Base-by-base conservation (phyloP, 2,888 invertebrate genomes). In the Napeogenes sylphis region DNA sequence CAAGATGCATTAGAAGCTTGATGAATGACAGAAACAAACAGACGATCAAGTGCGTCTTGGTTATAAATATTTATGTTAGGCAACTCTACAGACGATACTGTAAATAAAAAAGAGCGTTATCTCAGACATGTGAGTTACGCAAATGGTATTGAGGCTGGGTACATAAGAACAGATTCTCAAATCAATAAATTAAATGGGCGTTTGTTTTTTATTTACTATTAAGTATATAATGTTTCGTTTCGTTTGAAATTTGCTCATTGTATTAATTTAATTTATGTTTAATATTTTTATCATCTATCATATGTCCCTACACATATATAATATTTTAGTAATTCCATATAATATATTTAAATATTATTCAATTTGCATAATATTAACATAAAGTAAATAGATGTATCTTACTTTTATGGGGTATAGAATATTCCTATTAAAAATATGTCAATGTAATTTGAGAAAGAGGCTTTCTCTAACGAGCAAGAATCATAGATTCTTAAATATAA, bases 1-100 rank as follows among this genome's bases (percentile, higher is more conserved):
- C 67, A 74, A 77, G 79, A 80, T 78, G 74, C 72, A 77, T 68
- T 66, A 71, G 75, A 73, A 70, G 69, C 71, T 71, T 77, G 87
- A 81, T 87, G 90, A 90, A 82, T 86, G 90, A 90, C 87, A 90
- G 85, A 85, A 82, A 83, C 90, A 90, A 90, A 90, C 89, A 89
- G 77, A 82, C 79, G 80, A 84, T 83, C 88, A 85, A 90, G 85
- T 84, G 84, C 76, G 80, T 83, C 74, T 70, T 74, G 69, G 77
- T 83, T 90, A 89, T 90, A 90, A 90, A 90, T 90, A 90, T 90
- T 90, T 90, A 90, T 84, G 82, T 87, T 86, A 85, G 82, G 85
- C 84, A 88, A 87, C 87, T 85, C 83, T 82, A 79, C 85, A 84
- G 83, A 81, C 82, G 82, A 82, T 83, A 82, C 81, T 75, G 74